Evolutionary conservation across 2,113 vertebrate species (phyloP), one percentile per base, ranked within the genome.

Genomic region (Desmodus rotundus): DNA sequence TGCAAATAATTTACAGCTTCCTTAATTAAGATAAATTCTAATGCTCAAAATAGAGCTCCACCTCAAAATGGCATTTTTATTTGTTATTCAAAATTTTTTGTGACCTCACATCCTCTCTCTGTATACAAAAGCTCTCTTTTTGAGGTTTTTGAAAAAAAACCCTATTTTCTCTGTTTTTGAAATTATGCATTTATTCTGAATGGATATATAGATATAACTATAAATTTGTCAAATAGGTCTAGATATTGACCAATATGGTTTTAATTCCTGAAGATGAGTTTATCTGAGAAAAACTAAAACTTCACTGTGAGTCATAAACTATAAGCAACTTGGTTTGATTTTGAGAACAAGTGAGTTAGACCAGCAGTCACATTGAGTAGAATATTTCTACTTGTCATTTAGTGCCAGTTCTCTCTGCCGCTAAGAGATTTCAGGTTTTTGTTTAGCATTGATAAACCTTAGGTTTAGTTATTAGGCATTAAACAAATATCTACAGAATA

Each of bases 1-100:
- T 84, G 92, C 95, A 98, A 97, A 96, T 97, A 94, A 98, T 98
- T 97, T 96, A 95, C 91, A 96, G 82, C 96, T 96, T 92, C 50
- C 81, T 96, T 97, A 92, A 96, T 95, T 74, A 96, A 92, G 72
- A 38, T 87, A 92, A 94, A 88, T 81, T 87, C 41, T 41, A 87
- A 33, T 38, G 41, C 52, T 14, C 36, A 36, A 89, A 92, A 31
- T 22, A 82, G 36, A 93, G 43, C 7, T 93, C 22, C 0, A 61
- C 15, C 15, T 80, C 45, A 38, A 54, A 82, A 63, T 47, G 16
- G 56, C 50, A 68, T 63, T 86, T 95, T 87, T 76, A 81, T 84
- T 88, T 89, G 65, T 77, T 89, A 87, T 38, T 65, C 38, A 63
- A 90, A 81, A 52, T 77, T 77, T 89, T 36, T 73, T 52, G 12